These are phyloP conservation scores for Meloidogyne chitwoodi DNA, from an alignment of 1,140 invertebrate genomes.

Conservation along the genomic window DNA sequence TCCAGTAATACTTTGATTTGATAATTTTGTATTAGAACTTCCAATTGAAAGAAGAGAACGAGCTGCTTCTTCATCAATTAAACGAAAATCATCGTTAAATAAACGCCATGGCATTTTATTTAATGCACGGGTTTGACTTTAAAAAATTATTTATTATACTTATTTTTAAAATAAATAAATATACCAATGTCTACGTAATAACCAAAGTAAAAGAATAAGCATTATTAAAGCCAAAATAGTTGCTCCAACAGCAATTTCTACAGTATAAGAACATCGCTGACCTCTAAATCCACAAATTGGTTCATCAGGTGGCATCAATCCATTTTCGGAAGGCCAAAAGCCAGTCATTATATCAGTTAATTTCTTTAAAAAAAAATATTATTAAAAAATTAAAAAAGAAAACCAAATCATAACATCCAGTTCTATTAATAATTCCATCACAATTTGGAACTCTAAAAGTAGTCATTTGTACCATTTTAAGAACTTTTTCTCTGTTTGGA, in stretches of 20 bases:
- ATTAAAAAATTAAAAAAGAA: neutral
- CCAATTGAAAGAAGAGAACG: conserved; percentile 54
- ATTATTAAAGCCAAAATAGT: conserved; percentile 43
- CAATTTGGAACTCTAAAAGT: conserved; percentile 44
- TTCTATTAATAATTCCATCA: conserved; percentile 51
- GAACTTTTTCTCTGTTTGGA: conserved; percentile 57
- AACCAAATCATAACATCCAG: conserved; percentile 55
- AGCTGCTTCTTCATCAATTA: conserved; percentile 57
- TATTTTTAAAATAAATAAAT: conserved; percentile 6
- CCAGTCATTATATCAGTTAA: conserved; percentile 54
- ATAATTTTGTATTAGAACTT: conserved; percentile 54
- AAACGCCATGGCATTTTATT: conserved; percentile 59
- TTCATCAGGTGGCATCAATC: conserved; percentile 51
- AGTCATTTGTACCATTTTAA: conserved; percentile 57
- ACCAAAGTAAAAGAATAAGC: conserved; percentile 35
- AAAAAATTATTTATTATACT: conserved; percentile 24
- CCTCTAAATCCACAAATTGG: conserved; percentile 51
- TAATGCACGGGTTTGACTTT: conserved; percentile 48
- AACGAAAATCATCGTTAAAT: conserved; percentile 52
- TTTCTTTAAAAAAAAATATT: conserved; percentile 35
- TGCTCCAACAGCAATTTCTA: conserved; percentile 47
- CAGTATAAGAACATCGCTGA: conserved; percentile 46
- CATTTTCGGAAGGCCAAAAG: conserved; percentile 57
- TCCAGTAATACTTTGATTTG: conserved; percentile 46
- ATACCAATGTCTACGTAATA: conserved; percentile 47